Conservation (phyloP, 2,888 invertebrate species). For the Schizaphis graminum region DNA sequence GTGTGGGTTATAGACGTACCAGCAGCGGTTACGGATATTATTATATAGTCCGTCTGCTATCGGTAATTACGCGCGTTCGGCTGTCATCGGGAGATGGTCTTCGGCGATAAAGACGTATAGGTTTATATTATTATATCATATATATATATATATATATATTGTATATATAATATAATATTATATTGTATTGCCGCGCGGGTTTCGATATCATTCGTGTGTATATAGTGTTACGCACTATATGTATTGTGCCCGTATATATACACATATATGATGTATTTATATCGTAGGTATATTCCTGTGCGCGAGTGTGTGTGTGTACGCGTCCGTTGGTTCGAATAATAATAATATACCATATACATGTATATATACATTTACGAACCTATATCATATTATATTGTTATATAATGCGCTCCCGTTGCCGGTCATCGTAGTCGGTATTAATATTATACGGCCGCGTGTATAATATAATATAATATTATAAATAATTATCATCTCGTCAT, state of each 20-base stretch:
- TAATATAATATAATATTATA: not conserved
- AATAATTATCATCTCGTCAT: not conserved
- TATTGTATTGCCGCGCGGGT: not conserved
- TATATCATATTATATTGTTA: not conserved
- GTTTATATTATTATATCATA: not conserved
- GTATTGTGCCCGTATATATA: not conserved
- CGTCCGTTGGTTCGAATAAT: not conserved
- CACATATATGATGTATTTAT: not conserved
- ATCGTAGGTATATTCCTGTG: not conserved
- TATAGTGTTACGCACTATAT: not conserved
- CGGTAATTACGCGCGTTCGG: constrained; percentile 58
- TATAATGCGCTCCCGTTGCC: not conserved
- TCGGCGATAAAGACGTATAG: constrained; percentile 56
- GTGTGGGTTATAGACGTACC: not conserved
- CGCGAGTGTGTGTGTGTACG: not conserved
- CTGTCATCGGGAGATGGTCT: constrained; percentile 61
- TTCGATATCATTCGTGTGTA: constrained; percentile 56
- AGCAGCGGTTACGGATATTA: not conserved
- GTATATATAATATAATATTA: too few species aligned
- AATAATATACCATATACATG: not conserved
- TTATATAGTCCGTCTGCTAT: not conserved
- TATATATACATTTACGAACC: not conserved
- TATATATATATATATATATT: too few species aligned
- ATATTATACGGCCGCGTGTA: not conserved
- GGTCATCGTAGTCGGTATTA: not conserved